Evolutionary conservation across 2,888 invertebrate genomes (phyloP), one percentile per base, ranked within the genome.

Genomic region (Flexamia atlantica): DNA sequence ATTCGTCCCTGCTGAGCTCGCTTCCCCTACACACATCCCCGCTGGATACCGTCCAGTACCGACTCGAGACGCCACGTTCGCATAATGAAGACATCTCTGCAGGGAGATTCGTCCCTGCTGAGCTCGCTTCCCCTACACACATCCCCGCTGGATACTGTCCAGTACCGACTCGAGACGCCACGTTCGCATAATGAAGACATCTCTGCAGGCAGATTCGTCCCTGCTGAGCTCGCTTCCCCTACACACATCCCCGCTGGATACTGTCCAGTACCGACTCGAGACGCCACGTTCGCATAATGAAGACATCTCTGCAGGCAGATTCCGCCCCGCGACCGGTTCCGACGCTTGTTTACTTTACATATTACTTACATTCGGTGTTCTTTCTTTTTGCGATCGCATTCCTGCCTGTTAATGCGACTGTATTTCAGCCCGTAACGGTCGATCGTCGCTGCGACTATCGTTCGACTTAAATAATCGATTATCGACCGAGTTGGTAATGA

Each of bases 331-430:
- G 46, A 60, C 60, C 60, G 60, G 60, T 60, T 60, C 25, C n/a
- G 12, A 7, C 70, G 70, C 70, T 30, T 70, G 70, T 70, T 70
- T 70, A 70, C 70, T 70, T 70, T 70, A 70, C 70, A 70, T 70
- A 70, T 70, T 70, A 70, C 70, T 70, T 70, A 70, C 70, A 70
- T 70, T 70, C 32, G 23, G 30, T 70, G 70, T 70, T 70, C 70
- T 30, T 70, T 32, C 36, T 70, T 70, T 70, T 70, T 70, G 70
- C 70, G 70, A 70, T 70, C 70, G 30, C 70, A 70, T 70, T 70
- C 70, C 70, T 70, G 30, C 70, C 70, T 70, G 70, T 70, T 70
- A 70, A 70, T 70, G 70, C 25, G 70, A 70, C 70, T 70, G 70
- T 70, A 70, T 70, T 70, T 70, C 70, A 70, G 30, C 17, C 70